These are phyloP conservation scores for Xiphorhynchus erythropygius DNA, from an alignment of 2,797 vertebrate species.

Conservation along the genomic window DNA sequence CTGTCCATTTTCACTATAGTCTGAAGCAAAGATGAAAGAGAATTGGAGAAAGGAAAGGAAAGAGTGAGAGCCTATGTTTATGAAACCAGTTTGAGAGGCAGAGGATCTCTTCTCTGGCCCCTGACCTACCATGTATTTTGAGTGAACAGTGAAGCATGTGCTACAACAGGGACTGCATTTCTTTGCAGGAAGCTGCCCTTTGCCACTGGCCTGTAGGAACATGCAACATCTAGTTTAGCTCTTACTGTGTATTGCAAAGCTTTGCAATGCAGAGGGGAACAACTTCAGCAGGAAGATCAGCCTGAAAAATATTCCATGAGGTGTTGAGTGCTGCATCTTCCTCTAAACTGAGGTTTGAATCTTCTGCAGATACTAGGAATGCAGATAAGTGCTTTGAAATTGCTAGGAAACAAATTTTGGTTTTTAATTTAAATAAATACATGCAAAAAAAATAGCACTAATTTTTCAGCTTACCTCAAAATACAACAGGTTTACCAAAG, in stretches of 20 bases:
- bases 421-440: background rate
- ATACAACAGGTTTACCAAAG: background rate
- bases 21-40: background rate
- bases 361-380: background rate
- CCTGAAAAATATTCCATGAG: background rate
- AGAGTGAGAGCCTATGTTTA: background rate
- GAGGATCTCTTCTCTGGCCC: background rate
- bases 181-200: background rate
- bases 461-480: background rate
- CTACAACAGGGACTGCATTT: background rate
- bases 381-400: background rate
- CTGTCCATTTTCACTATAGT: background rate
- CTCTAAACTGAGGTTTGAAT: background rate
- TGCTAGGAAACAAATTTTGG: background rate
- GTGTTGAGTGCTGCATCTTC: background rate
- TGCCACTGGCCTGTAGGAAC: background rate
- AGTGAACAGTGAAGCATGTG: background rate
- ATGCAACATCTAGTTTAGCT: background rate
- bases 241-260: background rate
- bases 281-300: background rate
- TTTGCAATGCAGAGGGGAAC: background rate
- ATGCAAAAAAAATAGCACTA: background rate
- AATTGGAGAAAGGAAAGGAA: background rate
- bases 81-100: background rate
- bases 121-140: background rate